Percentiles rank a stretch among this genome's conserved stretches.
These are phyloP conservation scores for Drosophila repleta DNA, from an alignment of 1,140 invertebrate species.

Conservation along the genomic window DNA sequence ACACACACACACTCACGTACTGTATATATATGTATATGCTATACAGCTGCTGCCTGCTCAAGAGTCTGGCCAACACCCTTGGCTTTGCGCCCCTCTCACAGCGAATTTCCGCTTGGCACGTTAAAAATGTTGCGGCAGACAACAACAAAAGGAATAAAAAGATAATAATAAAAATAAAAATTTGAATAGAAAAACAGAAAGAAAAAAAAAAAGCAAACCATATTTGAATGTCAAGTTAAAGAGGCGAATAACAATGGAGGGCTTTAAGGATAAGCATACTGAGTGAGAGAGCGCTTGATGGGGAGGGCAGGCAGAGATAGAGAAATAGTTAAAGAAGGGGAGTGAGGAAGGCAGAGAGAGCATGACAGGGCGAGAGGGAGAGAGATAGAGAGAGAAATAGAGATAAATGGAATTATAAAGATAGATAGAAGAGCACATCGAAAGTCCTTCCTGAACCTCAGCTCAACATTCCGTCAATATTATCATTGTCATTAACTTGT, in stretches of 20 bases:
- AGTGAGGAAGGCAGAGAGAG: too few relatives aligned
- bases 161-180: background rate
- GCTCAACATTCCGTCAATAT: too few relatives aligned
- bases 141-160: too few relatives aligned
- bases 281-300: slow-evolving; percentile 4
- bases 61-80: slow-evolving; percentile 21
- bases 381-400: too few relatives aligned
- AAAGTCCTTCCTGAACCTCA: too few relatives aligned
- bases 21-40: background rate
- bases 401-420: too few relatives aligned
- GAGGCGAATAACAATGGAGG: slow-evolving; percentile 16
- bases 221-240: slow-evolving; percentile 70
- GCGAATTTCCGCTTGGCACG: slow-evolving; percentile 45
- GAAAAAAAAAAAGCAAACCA: slow-evolving; percentile 2
- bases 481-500: too few relatives aligned
- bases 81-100: background rate
- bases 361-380: too few relatives aligned
- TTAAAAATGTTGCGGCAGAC: slow-evolving; percentile 34
- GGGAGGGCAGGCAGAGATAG: too few relatives aligned
- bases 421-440: too few relatives aligned
- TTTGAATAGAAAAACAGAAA: background rate
- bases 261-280: slow-evolving; percentile 40
- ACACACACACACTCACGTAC: slow-evolving; percentile 6
- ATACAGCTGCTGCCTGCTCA: slow-evolving; percentile 37
- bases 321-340: too few relatives aligned